Percentiles rank a stretch among this genome's conserved stretches.
Evolutionary conservation across 2,888 invertebrate genomes (phyloP).

Genomic region (Hypomecis atomaria): DNA sequence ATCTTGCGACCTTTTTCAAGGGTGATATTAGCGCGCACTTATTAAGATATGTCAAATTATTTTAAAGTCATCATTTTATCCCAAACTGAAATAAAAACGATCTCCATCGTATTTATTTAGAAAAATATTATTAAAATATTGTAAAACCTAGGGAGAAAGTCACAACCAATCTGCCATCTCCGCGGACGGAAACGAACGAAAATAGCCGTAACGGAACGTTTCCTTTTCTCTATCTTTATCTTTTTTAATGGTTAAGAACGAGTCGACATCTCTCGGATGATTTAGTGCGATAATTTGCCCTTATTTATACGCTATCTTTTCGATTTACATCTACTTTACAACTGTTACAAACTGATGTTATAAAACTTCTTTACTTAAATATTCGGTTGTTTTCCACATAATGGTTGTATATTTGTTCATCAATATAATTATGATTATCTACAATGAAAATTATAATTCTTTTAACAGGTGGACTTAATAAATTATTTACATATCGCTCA

Average conservation of each 20-base stretch:
- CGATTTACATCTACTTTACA: conserved; percentile 7
- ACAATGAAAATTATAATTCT: no score
- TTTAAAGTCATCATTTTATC: no score
- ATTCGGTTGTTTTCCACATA: no score
- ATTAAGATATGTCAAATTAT: no score
- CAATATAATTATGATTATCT: no score
- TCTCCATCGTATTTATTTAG: not conserved
- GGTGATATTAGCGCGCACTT: no score
- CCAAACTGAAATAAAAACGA: not conserved
- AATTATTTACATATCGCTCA: no score
- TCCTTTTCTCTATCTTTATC: conserved; percentile 33
- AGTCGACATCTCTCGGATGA: conserved; percentile 36
- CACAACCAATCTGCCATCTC: conserved; percentile 44
- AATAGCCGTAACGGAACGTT: conserved; percentile 59
- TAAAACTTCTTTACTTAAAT: not conserved
- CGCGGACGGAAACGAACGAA: conserved; percentile 64
- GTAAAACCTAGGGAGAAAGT: conserved; percentile 27
- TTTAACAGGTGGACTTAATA: no score
- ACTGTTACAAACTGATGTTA: not conserved
- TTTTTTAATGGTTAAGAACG: conserved; percentile 36
- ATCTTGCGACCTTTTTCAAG: no score
- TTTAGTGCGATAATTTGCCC: conserved; percentile 39
- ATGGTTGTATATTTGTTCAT: no score
- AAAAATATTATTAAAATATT: conserved; percentile 21
- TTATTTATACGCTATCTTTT: conserved; percentile 25